A percentile compares a stretch with the other conserved stretches of the same genome.
Evolutionary conservation across 2,888 invertebrate genomes (phyloP).

Genomic region (Caenorhabditis becei): DNA sequence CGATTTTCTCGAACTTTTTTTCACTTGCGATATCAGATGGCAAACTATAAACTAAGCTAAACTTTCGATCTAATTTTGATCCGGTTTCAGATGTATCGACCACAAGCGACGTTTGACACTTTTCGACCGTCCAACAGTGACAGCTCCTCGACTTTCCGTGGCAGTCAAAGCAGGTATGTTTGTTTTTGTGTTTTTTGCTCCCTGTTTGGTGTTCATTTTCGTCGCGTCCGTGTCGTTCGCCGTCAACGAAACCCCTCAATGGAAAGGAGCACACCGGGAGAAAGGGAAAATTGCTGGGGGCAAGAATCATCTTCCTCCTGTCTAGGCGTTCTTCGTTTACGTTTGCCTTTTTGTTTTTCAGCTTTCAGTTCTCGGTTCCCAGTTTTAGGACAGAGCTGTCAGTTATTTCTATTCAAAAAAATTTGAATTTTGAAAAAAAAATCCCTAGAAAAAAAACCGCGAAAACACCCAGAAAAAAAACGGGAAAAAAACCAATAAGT

Average conservation of each 20-base stretch:
- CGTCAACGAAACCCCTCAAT: conserved; percentile 5
- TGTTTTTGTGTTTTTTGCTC: conserved; percentile 34
- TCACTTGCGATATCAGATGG: too few species aligned
- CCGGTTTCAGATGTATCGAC: conserved; percentile 61
- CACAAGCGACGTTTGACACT: conserved; percentile 68
- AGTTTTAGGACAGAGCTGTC: too few species aligned
- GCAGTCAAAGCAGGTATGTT: conserved; percentile 60
- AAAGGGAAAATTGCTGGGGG: neutral
- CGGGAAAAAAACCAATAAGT: neutral
- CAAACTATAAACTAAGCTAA: too few species aligned
- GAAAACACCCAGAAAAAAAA: neutral
- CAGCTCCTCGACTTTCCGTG: conserved; percentile 61
- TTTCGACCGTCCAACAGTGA: conserved; percentile 65
- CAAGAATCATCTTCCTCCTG: neutral
- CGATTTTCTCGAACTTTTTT: neutral
- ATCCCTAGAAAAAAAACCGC: too few species aligned
- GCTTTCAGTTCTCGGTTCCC: neutral
- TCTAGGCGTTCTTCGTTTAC: neutral
- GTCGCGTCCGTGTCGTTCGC: conserved; percentile 2
- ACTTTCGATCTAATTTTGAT: conserved; percentile 9
- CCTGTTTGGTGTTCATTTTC: conserved; percentile 35
- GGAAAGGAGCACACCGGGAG: conserved; percentile 1
- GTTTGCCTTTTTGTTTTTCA: neutral
- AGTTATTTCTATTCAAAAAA: too few species aligned
- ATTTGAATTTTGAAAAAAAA: neutral